These are phyloP conservation scores for Gulo gulo DNA, from an alignment of 2,113 vertebrate species.

Conservation along the genomic window DNA sequence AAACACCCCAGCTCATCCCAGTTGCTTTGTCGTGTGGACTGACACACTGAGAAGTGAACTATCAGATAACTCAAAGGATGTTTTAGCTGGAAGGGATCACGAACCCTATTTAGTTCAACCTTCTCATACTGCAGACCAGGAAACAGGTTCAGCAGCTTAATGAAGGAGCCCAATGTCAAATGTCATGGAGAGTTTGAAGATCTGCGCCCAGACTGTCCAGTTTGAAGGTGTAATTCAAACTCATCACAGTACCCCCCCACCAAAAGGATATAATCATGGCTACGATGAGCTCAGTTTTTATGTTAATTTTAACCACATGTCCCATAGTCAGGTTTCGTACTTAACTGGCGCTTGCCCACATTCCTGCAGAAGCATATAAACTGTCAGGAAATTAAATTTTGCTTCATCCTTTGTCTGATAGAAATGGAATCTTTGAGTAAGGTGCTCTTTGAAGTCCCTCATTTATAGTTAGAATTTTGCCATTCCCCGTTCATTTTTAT, in stretches of 20 bases:
- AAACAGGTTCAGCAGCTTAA: not conserved
- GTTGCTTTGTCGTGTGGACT: not conserved
- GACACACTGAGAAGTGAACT: not conserved
- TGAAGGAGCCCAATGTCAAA: not conserved
- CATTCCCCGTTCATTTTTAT: not conserved
- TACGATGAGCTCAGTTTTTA: not conserved
- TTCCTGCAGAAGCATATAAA: slow-evolving; percentile 42
- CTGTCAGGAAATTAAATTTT: slow-evolving; percentile 62
- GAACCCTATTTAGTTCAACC: not conserved
- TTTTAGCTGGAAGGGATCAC: not conserved
- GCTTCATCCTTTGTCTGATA: slow-evolving; percentile 54
- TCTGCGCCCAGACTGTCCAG: not conserved
- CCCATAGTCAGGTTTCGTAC: not conserved
- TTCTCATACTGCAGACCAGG: not conserved
- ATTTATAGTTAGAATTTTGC: not conserved
- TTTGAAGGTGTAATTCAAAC: not conserved
- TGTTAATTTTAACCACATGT: slow-evolving; percentile 54
- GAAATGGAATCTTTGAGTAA: slow-evolving; percentile 45
- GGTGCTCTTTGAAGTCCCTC: not conserved
- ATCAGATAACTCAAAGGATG: not conserved
- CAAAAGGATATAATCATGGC: not conserved
- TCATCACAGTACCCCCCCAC: too few relatives aligned
- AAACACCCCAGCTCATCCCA: not conserved
- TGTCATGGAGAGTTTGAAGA: not conserved
- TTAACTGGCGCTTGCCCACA: not conserved